Base-by-base conservation (phyloP, 2,797 vertebrate genomes). In the Oreortyx pictus region DNA sequence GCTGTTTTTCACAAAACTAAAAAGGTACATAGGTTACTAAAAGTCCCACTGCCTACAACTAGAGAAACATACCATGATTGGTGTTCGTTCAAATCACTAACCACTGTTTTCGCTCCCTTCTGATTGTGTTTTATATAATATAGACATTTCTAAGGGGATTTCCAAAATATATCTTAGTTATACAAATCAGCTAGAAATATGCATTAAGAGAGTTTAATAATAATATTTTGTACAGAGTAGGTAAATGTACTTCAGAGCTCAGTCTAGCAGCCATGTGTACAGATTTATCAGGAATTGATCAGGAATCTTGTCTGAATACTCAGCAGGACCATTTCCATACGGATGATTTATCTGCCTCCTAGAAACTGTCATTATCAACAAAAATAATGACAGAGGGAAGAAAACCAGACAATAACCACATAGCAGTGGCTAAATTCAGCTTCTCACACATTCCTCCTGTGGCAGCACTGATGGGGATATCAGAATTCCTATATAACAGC, bases 1-100 rank as follows among this genome's bases (percentile, higher is more conserved):
- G 89, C 41, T 95, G 91, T 96, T 71, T 44, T 87, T 92, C 25
- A 68, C 80, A 94, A 95, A 96, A 93, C 90, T 80, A 94, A 94
- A 49, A 62, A 92, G 88, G 75, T 44, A 50, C 71, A 47, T 50
- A 62, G 75, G 76, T 70, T 52, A 86, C 65, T 47, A 13, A 19
- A 93, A 81, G 61, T 77, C 68, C 46, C 6, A 1, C 73, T 89
- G 43, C 35, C 71, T 91, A 88, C 68, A 77, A 71, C 88, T 77
- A 86, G 35, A 94, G 61, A 71, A 94, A 90, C 7, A 74, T 54
- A 83, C 86, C 80, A 88, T 46, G 22, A 27, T 17, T 83, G n/a
- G n/a, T 57, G 65, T 93, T 89, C 85, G 19, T 24, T 89, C 72
- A 74, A 50, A 81, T 82, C 78, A 79, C 41, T 37, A 80, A n/a